Evolutionary conservation across 64 coral and sea anemone genomes (phyloP).

Genomic region (Montipora foliosa): DNA sequence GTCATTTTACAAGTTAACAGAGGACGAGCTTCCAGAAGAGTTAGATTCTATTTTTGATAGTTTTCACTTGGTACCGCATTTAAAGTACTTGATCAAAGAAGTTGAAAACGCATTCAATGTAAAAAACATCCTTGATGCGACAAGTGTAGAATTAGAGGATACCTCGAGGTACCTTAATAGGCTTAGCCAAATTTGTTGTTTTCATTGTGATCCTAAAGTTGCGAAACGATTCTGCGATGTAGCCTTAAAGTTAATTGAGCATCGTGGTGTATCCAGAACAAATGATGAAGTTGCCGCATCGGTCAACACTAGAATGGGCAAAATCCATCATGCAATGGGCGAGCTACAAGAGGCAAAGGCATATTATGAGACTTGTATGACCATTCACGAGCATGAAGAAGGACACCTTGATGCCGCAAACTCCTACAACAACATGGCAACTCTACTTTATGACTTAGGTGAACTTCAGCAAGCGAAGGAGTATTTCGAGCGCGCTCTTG

Average conservation of each 20-base stretch:
- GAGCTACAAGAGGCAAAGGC: conserved; percentile 3
- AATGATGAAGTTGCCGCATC: background rate
- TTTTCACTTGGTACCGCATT: background rate
- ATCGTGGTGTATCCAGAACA: background rate
- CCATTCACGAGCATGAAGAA: no score
- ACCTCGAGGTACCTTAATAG: background rate
- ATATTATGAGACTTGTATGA: background rate
- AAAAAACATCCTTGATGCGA: background rate
- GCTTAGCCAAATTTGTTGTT: background rate
- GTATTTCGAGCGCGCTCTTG: background rate
- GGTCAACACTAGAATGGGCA: background rate
- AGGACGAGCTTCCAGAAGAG: background rate
- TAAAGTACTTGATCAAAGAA: background rate
- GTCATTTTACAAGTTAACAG: background rate
- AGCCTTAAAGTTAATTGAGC: background rate
- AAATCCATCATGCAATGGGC: background rate
- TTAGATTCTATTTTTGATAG: background rate
- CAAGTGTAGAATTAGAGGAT: background rate
- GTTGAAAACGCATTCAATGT: background rate
- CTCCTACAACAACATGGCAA: no score
- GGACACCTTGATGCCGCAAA: no score
- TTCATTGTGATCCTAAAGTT: background rate
- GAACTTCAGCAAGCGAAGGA: no score
- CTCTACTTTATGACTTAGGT: no score
- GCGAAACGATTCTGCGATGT: background rate